These are phyloP conservation scores for Drosophila grimshawi DNA, from an alignment of 1,140 invertebrate genomes.

Conservation along the genomic window DNA sequence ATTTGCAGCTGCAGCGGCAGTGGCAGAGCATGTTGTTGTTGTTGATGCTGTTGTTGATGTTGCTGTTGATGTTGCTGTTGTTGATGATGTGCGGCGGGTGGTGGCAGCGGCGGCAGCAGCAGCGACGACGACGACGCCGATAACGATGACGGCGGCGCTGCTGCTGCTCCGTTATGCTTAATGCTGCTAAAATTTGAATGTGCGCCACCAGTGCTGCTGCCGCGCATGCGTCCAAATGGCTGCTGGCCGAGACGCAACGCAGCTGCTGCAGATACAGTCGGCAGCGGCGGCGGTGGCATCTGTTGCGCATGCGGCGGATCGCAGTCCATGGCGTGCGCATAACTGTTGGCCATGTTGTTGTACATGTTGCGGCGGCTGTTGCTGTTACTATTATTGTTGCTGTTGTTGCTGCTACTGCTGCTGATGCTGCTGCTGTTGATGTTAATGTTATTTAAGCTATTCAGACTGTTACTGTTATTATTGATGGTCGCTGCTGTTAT, in stretches of 20 bases:
- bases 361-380: slow-evolving; percentile 49
- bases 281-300: slow-evolving; percentile 60
- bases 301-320: slow-evolving; percentile 68
- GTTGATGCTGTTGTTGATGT: slow-evolving; percentile 35
- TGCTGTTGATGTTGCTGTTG: slow-evolving; percentile 40
- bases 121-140: slow-evolving; percentile 19
- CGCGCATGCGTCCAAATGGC: slow-evolving; percentile 52
- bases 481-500: slow-evolving; percentile 19
- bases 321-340: slow-evolving; percentile 84
- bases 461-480: slow-evolving; percentile 57
- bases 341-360: slow-evolving; percentile 46
- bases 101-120: slow-evolving; percentile 53
- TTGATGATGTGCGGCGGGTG: slow-evolving; percentile 53
- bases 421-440: slow-evolving; percentile 31
- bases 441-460: slow-evolving; percentile 65
- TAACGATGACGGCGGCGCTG: slow-evolving; percentile 8
- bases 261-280: slow-evolving; percentile 26
- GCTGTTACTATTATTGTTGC: slow-evolving; percentile 19
- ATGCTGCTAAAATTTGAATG: slow-evolving; percentile 41
- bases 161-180: slow-evolving; percentile 35
- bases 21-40: slow-evolving; percentile 24
- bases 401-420: slow-evolving; percentile 12
- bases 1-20: slow-evolving; percentile 30
- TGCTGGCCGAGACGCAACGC: slow-evolving; percentile 46
- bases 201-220: slow-evolving; percentile 19